Base-by-base conservation (phyloP, 2,113 vertebrate species). In the Limnothrissa miodon region DNA sequence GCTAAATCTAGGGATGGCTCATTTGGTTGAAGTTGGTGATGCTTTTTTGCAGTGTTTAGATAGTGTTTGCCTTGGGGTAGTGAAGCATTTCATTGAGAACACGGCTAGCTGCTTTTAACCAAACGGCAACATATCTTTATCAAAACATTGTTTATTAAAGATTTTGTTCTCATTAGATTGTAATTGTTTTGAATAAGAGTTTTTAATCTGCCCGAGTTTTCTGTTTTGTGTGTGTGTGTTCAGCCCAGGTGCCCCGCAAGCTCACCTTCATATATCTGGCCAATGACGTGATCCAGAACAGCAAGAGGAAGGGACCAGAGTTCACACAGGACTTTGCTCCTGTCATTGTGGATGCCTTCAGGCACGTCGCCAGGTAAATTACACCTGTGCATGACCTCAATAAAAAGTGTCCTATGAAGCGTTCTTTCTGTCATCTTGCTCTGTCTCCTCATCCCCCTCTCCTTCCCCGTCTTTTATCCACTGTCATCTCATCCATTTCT, bases 271-370 rank as follows among this genome's bases (percentile, higher is more conserved):
- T 99, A 39, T 99, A 99, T 92, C 91, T 99, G 94, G 98, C 98
- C 90, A 99, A 99, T 91, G 98, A 99, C 90, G 97, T 99, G 90
- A 99, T 99, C 92, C 98, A 99, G 91, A 99, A 99, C 95, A 99
- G 98, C 95, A 99, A 99, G 92, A 96, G 96, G 79, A 99, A 99
- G 94, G 98, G 98, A 84, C 98, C 98, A 8, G 98, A 99, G 87
- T 99, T 99, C 93, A 99, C 97, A 0, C 97, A 98, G 92, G 98
- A 99, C 91, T 99, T 99, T 91, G 97, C 98, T 45, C 98, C 98
- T 7, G 92, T 99, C 89, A 98, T 99, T 88, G 94, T 97, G 62
- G 98, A 99, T 81, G 97, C 98, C 83, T 99, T 99, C 93, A 98
- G 98, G 87, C 98, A 99, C 79, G 98, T 99, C 74, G 95, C 96